phyloP scores from a whole-genome alignment of 2,888 invertebrate species.

The Kuschelorhynchus macadamiae region DNA sequence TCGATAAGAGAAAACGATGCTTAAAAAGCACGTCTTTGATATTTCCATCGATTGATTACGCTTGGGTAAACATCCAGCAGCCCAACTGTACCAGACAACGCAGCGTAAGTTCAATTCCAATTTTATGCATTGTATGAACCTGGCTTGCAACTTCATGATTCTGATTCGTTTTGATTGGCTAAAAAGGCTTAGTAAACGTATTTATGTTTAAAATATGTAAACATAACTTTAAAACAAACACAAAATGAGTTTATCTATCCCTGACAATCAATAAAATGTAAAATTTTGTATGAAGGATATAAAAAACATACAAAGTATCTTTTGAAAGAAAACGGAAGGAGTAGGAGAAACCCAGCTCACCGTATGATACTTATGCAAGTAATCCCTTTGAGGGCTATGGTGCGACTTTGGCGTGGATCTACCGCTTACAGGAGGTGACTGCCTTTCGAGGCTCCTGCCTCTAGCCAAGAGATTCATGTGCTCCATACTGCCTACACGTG shows the following conservation, averaged over 20 bases:
- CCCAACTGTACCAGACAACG: no score
- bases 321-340: slow-evolving; percentile 33
- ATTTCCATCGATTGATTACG: no score
- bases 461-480: slow-evolving; percentile 89
- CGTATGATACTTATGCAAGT: slow-evolving; percentile 96
- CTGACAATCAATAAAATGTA: slow-evolving; percentile 17
- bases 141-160: no score
- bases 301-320: slow-evolving; percentile 4
- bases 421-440: slow-evolving; percentile 90
- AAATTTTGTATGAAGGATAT: neutral
- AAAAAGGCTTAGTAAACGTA: no score
- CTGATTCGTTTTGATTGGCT: no score
- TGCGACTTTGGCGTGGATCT: slow-evolving; percentile 88
- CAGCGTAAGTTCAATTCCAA: no score
- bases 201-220: no score
- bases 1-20: no score
- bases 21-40: no score
- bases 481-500: slow-evolving; percentile 94
- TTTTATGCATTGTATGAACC: no score
- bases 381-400: slow-evolving; percentile 86
- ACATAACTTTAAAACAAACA: neutral
- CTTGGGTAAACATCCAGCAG: no score
- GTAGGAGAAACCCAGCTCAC: slow-evolving; percentile 73
- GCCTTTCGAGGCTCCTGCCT: slow-evolving; percentile 79
- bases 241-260: neutral